Base-by-base conservation (phyloP, 1,140 invertebrate genomes). In the Dinoponera quadriceps region DNA sequence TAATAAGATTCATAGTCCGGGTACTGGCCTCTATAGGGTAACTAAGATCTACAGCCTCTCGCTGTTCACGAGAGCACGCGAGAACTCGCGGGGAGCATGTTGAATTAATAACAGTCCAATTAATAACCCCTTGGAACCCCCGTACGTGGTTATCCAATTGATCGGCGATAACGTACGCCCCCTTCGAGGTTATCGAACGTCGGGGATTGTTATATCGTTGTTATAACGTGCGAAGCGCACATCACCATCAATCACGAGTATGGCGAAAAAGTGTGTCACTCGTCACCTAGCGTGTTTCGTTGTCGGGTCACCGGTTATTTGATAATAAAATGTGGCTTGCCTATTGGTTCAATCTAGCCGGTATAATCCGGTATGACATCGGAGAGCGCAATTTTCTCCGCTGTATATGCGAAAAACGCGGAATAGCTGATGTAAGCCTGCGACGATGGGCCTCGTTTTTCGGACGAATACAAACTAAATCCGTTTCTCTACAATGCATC, bases 51-150 rank as follows among this genome's bases (percentile, higher is more conserved):
- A 16, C 74, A 29, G 33, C 25, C 71, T 77, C 60, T 66, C 29
- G 48, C 20, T 9, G 38, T 44, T 44, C 54, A 54, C 20, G 44
- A 54, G 62, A 66, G 48, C 66, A 38, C 48, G 27, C 48, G 72
- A 62, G 44, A 77, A 68, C 48, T 77, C 74, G 16, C 48, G 48
- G 49, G 73, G 48, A 54, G 54, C 62, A 66, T 66, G 20, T 49
- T 77, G 74, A 77, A 77, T 66, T 77, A 77, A 77, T 77, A 77
- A 68, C 65, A 55, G 74, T 77, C 74, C 74, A 77, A 77, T 77
- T 77, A 77, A 77, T 77, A 77, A 51, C 62, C 44, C 16, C 74
- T 77, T 44, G 69, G 57, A 62, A 59, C 57, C 20, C n/a, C 29
- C 29, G 16, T 82, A 73, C 69, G 29, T 73, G 63, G 51, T 54